Percentiles rank a stretch among this genome's conserved stretches.
Evolutionary conservation across 1,140 invertebrate species (phyloP).

Genomic region (Babylonia areolata): DNA sequence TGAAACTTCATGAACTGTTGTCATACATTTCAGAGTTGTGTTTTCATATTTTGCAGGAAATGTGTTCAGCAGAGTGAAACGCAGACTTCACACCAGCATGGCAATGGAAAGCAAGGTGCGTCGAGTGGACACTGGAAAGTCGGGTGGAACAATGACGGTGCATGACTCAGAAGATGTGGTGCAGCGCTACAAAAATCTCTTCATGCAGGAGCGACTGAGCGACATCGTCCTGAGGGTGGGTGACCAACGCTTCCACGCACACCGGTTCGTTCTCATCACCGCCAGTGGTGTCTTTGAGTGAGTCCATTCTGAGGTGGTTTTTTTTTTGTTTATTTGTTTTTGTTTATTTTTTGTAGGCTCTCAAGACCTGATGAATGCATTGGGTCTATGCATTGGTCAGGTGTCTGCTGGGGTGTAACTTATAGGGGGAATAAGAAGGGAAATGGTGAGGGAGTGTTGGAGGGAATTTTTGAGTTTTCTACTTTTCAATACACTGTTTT

Average conservation of each 20-base stretch:
- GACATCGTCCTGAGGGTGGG: conserved; percentile 63
- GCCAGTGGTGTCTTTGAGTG: conserved; percentile 72
- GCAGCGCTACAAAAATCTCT: conserved; percentile 56
- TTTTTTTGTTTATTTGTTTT: no score
- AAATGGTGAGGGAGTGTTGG: no score
- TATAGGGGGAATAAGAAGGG: no score
- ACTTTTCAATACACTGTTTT: no score
- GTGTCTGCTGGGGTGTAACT: no score
- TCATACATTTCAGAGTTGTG: no score
- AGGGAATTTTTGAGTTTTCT: no score
- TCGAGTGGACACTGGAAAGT: background rate
- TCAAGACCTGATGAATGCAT: no score
- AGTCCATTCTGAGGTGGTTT: no score
- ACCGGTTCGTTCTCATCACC: conserved; percentile 66
- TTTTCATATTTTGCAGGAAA: conserved; percentile 33
- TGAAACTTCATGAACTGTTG: no score
- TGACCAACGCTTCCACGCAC: conserved; percentile 55
- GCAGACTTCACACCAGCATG: background rate
- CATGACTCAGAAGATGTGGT: conserved; percentile 57
- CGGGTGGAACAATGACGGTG: conserved; percentile 8
- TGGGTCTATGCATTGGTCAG: no score
- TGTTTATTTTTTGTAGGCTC: no score
- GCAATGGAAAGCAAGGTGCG: background rate
- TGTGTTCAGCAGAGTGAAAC: conserved; percentile 16
- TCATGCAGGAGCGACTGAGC: conserved; percentile 58